These are phyloP conservation scores for Erynnis tages DNA, from an alignment of 2,888 invertebrate genomes.

Conservation along the genomic window DNA sequence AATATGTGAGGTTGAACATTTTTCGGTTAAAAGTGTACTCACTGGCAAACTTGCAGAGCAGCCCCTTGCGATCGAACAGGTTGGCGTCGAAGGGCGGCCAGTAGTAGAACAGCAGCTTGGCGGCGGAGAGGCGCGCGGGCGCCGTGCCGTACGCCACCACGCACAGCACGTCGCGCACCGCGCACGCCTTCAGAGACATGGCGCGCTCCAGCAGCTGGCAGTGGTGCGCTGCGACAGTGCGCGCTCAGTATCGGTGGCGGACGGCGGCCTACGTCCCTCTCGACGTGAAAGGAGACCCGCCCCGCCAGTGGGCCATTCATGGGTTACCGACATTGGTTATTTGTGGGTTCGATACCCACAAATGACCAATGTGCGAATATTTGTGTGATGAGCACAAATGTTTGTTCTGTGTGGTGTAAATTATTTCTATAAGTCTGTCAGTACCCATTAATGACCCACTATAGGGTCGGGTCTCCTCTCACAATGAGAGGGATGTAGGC, in stretches of 20 bases:
- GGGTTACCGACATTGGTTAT: too few relatives aligned
- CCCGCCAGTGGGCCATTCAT: too few relatives aligned
- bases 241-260: too few relatives aligned
- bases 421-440: too few relatives aligned
- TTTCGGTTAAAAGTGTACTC: conserved; percentile 43
- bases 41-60: conserved; percentile 94
- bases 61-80: conserved; percentile 93
- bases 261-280: too few relatives aligned
- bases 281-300: too few relatives aligned
- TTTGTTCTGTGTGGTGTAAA: too few relatives aligned
- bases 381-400: too few relatives aligned
- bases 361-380: too few relatives aligned
- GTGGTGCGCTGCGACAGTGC: conserved; percentile 88
- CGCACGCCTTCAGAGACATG: conserved; percentile 95
- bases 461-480: too few relatives aligned
- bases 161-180: conserved; percentile 95
- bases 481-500: too few relatives aligned
- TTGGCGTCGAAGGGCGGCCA: conserved; percentile 99
- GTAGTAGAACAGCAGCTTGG: conserved; percentile 98
- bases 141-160: conserved; percentile 98
- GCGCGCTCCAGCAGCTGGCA: conserved; percentile 97
- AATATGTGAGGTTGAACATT: not conserved
- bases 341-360: not conserved
- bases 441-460: too few relatives aligned
- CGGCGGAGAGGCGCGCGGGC: conserved; percentile 95